Percentiles rank a stretch among this genome's conserved stretches.
phyloP scores from a whole-genome alignment of 2,797 vertebrate species.

The Crypturellus tataupa region DNA sequence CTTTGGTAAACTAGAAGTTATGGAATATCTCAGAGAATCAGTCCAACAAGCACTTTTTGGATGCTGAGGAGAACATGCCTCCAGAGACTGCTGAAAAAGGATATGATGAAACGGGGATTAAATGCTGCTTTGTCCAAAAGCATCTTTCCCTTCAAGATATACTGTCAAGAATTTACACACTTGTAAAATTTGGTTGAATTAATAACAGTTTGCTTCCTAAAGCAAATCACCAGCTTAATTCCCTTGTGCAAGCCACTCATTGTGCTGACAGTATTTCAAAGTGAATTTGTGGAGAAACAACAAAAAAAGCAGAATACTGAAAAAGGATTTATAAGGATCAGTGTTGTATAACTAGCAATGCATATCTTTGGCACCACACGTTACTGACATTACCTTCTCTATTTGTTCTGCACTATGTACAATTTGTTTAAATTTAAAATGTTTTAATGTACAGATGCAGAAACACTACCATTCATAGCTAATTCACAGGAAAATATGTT shows the following conservation, averaged over 20 bases:
- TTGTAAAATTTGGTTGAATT: background rate
- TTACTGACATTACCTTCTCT: background rate
- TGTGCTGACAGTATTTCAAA: background rate
- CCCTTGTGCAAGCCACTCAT: background rate
- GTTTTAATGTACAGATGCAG: slow-evolving; percentile 17
- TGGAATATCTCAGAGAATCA: background rate
- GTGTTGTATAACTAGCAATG: background rate
- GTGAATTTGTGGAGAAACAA: background rate
- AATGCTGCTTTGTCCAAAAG: background rate
- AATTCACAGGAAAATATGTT: background rate
- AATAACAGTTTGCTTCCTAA: background rate
- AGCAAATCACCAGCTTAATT: background rate
- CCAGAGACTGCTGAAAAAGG: background rate
- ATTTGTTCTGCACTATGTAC: background rate
- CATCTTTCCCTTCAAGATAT: background rate
- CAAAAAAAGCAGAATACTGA: background rate
- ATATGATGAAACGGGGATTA: background rate
- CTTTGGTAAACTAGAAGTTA: background rate
- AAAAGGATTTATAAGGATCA: background rate
- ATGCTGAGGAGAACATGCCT: background rate
- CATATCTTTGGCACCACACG: background rate
- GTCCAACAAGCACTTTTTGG: background rate
- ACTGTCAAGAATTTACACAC: background rate
- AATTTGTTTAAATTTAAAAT: background rate
- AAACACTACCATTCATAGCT: background rate